A percentile compares a stretch with the other conserved stretches of the same genome.
These are phyloP conservation scores for Siniperca chuatsi DNA, from an alignment of 2,113 vertebrate species.

Conservation along the genomic window DNA sequence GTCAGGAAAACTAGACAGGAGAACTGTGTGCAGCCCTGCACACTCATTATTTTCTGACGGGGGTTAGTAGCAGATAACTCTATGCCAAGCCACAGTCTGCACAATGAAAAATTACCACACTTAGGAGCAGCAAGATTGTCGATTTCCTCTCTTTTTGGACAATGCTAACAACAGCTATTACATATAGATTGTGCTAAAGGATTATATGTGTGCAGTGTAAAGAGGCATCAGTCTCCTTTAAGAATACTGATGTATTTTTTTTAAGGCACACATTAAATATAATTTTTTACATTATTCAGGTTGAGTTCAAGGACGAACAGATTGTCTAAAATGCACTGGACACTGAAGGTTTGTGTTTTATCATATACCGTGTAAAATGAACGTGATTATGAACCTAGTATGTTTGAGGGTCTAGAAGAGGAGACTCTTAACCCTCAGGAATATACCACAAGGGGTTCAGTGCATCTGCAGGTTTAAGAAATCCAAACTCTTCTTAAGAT, in stretches of 20 bases:
- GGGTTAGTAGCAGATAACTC: slow-evolving; percentile 57
- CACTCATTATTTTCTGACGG: slow-evolving; percentile 73
- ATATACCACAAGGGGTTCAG: background rate
- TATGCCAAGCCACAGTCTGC: slow-evolving; percentile 43
- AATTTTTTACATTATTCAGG: slow-evolving; percentile 23
- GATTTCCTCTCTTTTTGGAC: slow-evolving; percentile 9
- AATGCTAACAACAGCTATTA: slow-evolving; percentile 17
- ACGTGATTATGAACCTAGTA: slow-evolving; percentile 17
- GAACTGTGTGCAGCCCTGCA: slow-evolving; percentile 53
- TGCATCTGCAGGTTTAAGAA: slow-evolving; percentile 18
- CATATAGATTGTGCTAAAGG: slow-evolving; percentile 1
- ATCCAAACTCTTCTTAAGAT: slow-evolving; percentile 9
- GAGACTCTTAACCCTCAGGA: slow-evolving; percentile 4
- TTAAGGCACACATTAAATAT: slow-evolving; percentile 7
- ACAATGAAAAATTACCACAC: slow-evolving; percentile 51
- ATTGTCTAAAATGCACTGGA: slow-evolving; percentile 14
- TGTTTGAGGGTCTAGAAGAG: slow-evolving; percentile 1
- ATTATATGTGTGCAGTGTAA: background rate
- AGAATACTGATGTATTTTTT: background rate
- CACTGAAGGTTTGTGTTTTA: slow-evolving; percentile 15
- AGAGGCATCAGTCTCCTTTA: slow-evolving; percentile 4
- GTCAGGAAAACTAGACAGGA: slow-evolving; percentile 62
- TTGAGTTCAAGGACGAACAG: slow-evolving; percentile 28
- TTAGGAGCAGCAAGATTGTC: slow-evolving; percentile 30
- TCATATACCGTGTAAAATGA: slow-evolving; percentile 34